Conservation (phyloP, 2,113 vertebrate genomes). For the Entomyzon cyanotis region DNA sequence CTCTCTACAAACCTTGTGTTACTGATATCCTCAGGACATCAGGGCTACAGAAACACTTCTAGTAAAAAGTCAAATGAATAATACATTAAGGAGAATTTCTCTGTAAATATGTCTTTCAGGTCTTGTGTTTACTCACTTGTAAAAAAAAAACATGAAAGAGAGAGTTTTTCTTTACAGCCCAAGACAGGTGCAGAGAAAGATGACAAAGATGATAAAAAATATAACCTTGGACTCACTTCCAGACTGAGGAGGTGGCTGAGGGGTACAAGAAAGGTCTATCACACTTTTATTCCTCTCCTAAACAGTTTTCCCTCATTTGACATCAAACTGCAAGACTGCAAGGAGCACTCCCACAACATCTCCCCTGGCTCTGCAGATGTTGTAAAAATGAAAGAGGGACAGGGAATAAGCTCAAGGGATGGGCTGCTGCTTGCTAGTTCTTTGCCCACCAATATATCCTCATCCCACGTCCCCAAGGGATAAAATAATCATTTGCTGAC, state of each 20-base stretch:
- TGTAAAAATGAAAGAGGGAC: background rate
- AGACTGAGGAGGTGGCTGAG: background rate
- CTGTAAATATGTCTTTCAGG: constrained; percentile 47
- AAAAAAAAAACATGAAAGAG: background rate
- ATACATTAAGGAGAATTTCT: constrained; percentile 44
- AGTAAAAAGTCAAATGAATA: constrained; percentile 53
- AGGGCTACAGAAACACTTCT: background rate
- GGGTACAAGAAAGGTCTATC: background rate
- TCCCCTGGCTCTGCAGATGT: background rate
- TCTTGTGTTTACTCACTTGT: constrained; percentile 16
- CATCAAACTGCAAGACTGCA: background rate
- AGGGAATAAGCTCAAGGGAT: background rate
- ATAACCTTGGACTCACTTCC: background rate
- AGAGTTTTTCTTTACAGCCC: constrained; percentile 1
- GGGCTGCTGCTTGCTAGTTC: background rate
- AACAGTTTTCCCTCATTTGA: background rate
- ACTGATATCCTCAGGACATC: background rate
- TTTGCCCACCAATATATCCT: background rate
- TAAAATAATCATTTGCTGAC: background rate
- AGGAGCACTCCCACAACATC: background rate
- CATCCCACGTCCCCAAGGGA: background rate
- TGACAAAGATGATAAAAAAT: background rate
- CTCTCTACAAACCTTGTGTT: background rate
- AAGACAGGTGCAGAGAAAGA: background rate
- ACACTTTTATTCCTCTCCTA: background rate